Conservation (phyloP, 1,140 invertebrate species). For the Halesus radiatus region DNA sequence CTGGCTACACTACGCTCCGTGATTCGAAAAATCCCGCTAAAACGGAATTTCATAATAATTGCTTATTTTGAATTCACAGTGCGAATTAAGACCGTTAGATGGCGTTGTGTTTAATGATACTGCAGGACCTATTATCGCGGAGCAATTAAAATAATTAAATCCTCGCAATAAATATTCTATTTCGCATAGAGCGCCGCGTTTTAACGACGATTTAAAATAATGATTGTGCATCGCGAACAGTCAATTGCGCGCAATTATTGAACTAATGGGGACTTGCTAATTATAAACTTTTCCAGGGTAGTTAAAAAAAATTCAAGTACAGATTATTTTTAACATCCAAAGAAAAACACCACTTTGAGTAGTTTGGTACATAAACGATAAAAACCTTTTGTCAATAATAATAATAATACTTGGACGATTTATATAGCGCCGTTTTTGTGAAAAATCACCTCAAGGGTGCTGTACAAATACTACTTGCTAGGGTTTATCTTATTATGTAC, state of each 20-base stretch:
- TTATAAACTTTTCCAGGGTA: too few relatives aligned
- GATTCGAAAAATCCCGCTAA: conserved; percentile 34
- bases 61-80: conserved; percentile 38
- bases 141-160: conserved; percentile 5
- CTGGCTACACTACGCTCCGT: conserved; percentile 9
- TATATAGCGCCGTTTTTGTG: too few relatives aligned
- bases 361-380: too few relatives aligned
- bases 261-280: background rate
- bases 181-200: background rate
- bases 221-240: conserved; percentile 9
- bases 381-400: too few relatives aligned
- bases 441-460: too few relatives aligned
- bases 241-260: background rate
- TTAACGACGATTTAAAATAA: conserved; percentile 9
- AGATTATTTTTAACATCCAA: too few relatives aligned
- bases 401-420: too few relatives aligned
- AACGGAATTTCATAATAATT: conserved; percentile 44
- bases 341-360: too few relatives aligned
- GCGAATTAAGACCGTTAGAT: conserved; percentile 12
- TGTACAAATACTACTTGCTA: too few relatives aligned
- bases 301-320: too few relatives aligned
- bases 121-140: conserved; percentile 14
- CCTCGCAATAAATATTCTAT: background rate
- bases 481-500: too few relatives aligned
- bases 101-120: conserved; percentile 8